Base-by-base conservation (phyloP, 1,140 invertebrate species). In the Anoplophora glabripennis region DNA sequence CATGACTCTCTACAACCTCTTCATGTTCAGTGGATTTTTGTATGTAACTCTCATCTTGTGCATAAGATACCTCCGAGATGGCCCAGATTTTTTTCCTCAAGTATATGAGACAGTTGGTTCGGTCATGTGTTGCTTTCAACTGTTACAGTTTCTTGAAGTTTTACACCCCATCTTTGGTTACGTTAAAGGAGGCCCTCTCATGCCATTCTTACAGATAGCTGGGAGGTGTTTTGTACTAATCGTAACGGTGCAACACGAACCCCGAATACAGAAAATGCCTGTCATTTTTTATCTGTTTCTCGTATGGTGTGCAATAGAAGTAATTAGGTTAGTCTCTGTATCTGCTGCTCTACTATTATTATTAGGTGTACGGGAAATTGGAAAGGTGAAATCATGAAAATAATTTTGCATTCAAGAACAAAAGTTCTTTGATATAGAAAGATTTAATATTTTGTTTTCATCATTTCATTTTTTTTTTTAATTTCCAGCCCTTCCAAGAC, bases 111-210 rank as follows among this genome's bases (percentile, higher is more conserved):
- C 84, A 52, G 87, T 95, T 8, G 92, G 93, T 0, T 79, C 81
- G 15, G 86, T 89, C 4, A 81, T 96, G 70, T 91, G 91, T 74
- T 89, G 93, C 66, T 80, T 90, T 45, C 92, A 95, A 67, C 68
- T 92, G 3, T 76, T 94, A 64, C 90, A 93, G 74, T 86, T 90
- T 66, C 69, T 97, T 57, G 94, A 98, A 80, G 85, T 96, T 0
- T 80, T 96, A 77, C 92, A 96, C 81, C 89, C 93, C 3, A 61
- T 96, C 4, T 87, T 96, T 69, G 90, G 92, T 1, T 93, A 94
- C 65, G 93, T 93, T 10, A 91, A 86, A 76, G 88, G 90, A 42
- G 80, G 80, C 60, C 65, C 82, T 4, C 36, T 89, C 4, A 67
- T 81, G n/a, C 79, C 85, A 9, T 80, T 88, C 41, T 61, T 88